phyloP scores from a whole-genome alignment of 2,888 invertebrate species.

The Drosophila cognata region DNA sequence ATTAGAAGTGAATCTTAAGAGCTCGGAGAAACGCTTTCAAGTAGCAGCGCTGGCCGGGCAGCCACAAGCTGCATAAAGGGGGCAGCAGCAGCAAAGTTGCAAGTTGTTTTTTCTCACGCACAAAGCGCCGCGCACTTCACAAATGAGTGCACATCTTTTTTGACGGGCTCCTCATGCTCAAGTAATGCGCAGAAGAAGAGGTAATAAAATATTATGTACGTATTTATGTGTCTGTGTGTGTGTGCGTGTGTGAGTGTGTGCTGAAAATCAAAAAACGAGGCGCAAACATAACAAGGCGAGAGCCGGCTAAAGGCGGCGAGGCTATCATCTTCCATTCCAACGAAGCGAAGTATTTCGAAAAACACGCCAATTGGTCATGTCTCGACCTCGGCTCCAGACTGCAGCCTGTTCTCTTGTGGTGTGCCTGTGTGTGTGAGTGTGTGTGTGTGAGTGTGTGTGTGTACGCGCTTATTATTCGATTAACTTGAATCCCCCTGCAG shows the following conservation, averaged over 20 bases:
- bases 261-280: conserved; percentile 45
- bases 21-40: conserved; percentile 62
- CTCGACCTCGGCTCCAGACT: conserved; percentile 61
- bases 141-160: conserved; percentile 75
- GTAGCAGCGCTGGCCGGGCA: conserved; percentile 50
- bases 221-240: conserved; percentile 9
- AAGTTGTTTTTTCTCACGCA: conserved; percentile 67
- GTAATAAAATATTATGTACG: conserved; percentile 53
- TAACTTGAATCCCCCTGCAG: conserved; percentile 79
- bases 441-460: conserved; percentile 35
- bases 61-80: conserved; percentile 6
- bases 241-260: conserved; percentile 16
- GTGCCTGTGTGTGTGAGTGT: conserved; percentile 2
- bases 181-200: conserved; percentile 18
- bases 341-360: conserved; percentile 69
- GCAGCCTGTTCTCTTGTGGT: conserved; percentile 1
- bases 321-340: conserved; percentile 74
- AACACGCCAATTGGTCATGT: conserved; percentile 80
- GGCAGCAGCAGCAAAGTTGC: conserved; percentile 19
- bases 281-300: conserved; percentile 58
- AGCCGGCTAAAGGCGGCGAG: conserved; percentile 35
- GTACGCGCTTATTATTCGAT: conserved; percentile 73
- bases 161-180: conserved; percentile 50
- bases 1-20: conserved; percentile 73
- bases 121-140: conserved; percentile 66